Evolutionary conservation across 2,113 vertebrate species (phyloP).

Genomic region (Suncus etruscus): DNA sequence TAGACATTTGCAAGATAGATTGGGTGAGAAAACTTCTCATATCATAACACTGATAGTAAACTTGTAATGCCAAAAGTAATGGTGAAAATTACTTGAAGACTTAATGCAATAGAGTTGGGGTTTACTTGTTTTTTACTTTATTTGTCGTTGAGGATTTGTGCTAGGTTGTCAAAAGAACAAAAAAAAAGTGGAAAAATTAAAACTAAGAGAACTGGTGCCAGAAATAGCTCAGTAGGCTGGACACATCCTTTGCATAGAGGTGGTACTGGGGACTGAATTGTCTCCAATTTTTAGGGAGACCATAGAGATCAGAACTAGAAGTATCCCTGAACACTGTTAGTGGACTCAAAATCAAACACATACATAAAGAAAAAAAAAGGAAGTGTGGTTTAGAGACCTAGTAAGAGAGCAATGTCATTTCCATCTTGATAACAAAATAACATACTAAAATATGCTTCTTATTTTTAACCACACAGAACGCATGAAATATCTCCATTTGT

Average conservation of each 20-base stretch:
- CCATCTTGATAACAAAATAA: conserved; percentile 6
- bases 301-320: too few relatives aligned
- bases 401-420: neutral
- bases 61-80: neutral
- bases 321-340: too few relatives aligned
- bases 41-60: neutral
- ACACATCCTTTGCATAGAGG: too few relatives aligned
- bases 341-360: neutral
- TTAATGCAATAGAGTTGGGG: neutral
- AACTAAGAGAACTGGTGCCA: too few relatives aligned
- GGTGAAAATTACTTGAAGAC: neutral
- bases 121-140: neutral
- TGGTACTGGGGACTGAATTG: too few relatives aligned
- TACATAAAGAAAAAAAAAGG: neutral
- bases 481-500: conserved; percentile 10
- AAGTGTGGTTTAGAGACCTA: neutral
- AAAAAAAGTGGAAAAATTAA: neutral
- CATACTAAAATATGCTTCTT: neutral
- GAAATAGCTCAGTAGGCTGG: too few relatives aligned
- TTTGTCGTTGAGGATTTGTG: conserved; percentile 26
- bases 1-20: neutral
- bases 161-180: neutral
- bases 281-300: too few relatives aligned
- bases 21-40: neutral
- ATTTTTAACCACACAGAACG: neutral